Base-by-base conservation (phyloP, 2,113 vertebrate species). In the Cacatua alba region DNA sequence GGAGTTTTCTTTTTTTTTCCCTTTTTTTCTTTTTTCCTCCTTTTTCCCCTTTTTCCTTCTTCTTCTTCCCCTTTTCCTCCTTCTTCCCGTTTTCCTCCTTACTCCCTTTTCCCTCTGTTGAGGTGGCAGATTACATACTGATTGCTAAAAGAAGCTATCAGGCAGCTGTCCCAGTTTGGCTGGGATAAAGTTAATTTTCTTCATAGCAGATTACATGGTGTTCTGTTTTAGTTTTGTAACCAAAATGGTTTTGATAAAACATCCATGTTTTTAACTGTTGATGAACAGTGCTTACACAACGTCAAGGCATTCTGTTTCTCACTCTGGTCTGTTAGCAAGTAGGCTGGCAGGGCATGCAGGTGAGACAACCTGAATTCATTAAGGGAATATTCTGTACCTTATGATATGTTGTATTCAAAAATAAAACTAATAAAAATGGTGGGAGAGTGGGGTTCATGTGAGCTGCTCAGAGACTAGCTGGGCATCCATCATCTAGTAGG, bases 401-500 rank as follows among this genome's bases (percentile, higher is more conserved):
- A 60, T n/a, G 3, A 25, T 43, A 8, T 14, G 20, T 13, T 31
- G 4, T 3, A 11, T 74, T 84, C 31, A 67, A 41, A 84, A 88
- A 4, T 39, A 82, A 71, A 86, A 35, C 7, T 29, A 2, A 23
- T 39, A 35, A 59, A 48, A 67, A 2, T 78, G 10, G 2, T 3
- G 14, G 5, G 9, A 1, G 1, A 11, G 1, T 25, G 4, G 1
- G 3, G 7, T 25, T 41, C 25, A 37, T 25, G 8, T 20, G 41
- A 41, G 1, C 2, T 5, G 0, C 3, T 41, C 18, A 28, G 24
- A 10, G 12, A 33, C 17, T 31, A 68, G 4, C 23, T 83, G 19
- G 28, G 3, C 11, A 23, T 62, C 1, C 2, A 8, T 44, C 4
- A 29, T 53, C 44, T 60, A 25, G 13, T 33, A 55, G 9, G 6